phyloP scores from a whole-genome alignment of 2,113 vertebrate genomes.

The Oncorhynchus nerka region DNA sequence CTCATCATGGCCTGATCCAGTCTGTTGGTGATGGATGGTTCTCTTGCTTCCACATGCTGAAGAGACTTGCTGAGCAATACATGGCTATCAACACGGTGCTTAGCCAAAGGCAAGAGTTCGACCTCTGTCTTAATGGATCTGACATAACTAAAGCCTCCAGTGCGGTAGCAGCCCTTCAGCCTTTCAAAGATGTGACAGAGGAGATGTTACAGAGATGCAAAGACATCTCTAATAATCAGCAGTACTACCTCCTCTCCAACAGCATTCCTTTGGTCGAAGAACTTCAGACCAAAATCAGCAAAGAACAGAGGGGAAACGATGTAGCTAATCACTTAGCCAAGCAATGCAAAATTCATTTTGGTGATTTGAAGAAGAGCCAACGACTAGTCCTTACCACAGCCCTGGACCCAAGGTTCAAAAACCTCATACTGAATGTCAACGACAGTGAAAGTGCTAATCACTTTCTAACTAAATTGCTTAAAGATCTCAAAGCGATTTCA shows the following conservation, averaged over 20 bases:
- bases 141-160: not conserved
- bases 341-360: not conserved
- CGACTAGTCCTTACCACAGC: constrained; percentile 8
- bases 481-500: not conserved
- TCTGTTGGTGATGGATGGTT: constrained; percentile 9
- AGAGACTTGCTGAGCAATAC: constrained; percentile 6
- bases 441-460: too few relatives aligned
- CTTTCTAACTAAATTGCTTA: too few relatives aligned
- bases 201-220: not conserved
- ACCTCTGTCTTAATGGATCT: not conserved
- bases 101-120: not conserved
- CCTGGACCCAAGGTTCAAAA: constrained; percentile 25
- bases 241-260: not conserved
- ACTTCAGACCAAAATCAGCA: not conserved
- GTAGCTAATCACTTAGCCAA: not conserved
- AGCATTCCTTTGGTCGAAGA: constrained; percentile 14
- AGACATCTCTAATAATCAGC: not conserved
- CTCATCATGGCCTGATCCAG: not conserved
- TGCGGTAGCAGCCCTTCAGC: not conserved
- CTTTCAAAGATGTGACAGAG: not conserved
- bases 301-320: not conserved
- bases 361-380: not conserved
- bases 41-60: constrained; percentile 1
- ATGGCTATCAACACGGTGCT: not conserved
- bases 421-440: not conserved